Evolutionary conservation across 2,797 vertebrate genomes (phyloP).

Genomic region (Notolabrus celidotus): DNA sequence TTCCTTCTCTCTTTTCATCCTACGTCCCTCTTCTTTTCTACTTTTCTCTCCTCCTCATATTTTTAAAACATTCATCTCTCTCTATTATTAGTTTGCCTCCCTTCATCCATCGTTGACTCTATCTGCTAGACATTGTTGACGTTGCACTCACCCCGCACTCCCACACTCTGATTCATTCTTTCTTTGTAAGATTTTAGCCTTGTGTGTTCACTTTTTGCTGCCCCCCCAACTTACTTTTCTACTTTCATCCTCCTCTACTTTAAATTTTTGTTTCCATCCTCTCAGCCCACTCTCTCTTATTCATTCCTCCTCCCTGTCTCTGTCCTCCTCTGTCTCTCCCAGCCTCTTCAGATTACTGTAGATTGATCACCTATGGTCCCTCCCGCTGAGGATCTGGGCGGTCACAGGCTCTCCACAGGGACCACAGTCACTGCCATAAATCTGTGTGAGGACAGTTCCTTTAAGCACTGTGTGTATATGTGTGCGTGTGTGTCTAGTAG

Average conservation of each 20-base stretch:
- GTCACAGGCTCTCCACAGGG: constrained; percentile 48
- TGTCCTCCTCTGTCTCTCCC: constrained; percentile 22
- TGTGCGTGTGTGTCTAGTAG: constrained; percentile 10
- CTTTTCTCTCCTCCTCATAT: neutral
- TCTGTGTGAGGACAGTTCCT: constrained; percentile 56
- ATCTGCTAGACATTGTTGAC: constrained; percentile 24
- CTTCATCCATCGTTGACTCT: constrained; percentile 12
- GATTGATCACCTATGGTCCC: constrained; percentile 69
- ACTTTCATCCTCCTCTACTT: neutral
- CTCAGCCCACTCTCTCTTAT: neutral
- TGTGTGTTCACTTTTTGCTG: constrained; percentile 8
- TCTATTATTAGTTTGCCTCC: constrained; percentile 5
- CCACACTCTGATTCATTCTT: constrained; percentile 41
- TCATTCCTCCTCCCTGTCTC: constrained; percentile 22
- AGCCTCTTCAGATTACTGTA: constrained; percentile 57
- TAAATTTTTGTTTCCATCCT: constrained; percentile 1
- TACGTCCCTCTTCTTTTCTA: too few relatives aligned
- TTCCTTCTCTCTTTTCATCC: too few relatives aligned
- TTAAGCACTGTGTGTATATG: neutral
- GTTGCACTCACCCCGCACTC: constrained; percentile 14
- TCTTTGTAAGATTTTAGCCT: constrained; percentile 13
- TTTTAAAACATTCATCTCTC: neutral
- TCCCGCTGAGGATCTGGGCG: constrained; percentile 61
- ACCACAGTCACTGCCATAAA: constrained; percentile 58
- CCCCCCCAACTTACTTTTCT: constrained; percentile 2